Base-by-base conservation (phyloP, 2,888 invertebrate genomes). In the Boloria euphrosyne region DNA sequence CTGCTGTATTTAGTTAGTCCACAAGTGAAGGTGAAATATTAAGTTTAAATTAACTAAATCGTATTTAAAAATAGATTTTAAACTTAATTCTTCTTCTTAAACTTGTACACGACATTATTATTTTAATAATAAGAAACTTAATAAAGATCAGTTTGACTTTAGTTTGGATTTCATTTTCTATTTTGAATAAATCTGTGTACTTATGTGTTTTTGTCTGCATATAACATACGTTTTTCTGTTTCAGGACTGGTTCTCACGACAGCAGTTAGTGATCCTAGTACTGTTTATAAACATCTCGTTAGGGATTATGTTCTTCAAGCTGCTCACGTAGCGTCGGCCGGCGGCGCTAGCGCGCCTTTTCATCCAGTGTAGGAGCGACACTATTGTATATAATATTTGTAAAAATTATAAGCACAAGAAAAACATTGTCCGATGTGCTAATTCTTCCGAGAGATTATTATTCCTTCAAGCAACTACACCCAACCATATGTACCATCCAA, bases 181-280 rank as follows among this genome's bases (percentile, higher is more conserved):
- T 10, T 38, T 7, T n/a, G 18, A 18, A 10, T 3, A 50, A 50
- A 5, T 4, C 14, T 13, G 4, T 22, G 4, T 22, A 50, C 2
- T 13, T 50, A 17, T 4, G 5, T 50, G 17, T 17, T 43, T 43
- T 31, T 16, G 5, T 16, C 13, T 14, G 0, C 7, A 43, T 43
- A 43, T 55, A 65, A 68, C 70, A 60, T 22, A 6, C n/a, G 18
- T 69, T 71, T 68, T 71, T 75, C 61, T 70, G 54, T 71, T 84
- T 94, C 94, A 98, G 97, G 98, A 98, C 94, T 98, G 98, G 98
- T 97, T 98, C 93, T 97, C 97, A 84, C 95, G 98, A 89, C 98
- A 98, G 93, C 97, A 98, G 93, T 94, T 98, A 89, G 96, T 98
- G 91, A 95, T 98, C 93, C 93, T 98, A 87, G 97, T 98, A 82